A percentile compares a stretch with the other conserved stretches of the same genome.
Conservation (phyloP, 2,797 vertebrate genomes). For the Phoxinus dragarum region DNA sequence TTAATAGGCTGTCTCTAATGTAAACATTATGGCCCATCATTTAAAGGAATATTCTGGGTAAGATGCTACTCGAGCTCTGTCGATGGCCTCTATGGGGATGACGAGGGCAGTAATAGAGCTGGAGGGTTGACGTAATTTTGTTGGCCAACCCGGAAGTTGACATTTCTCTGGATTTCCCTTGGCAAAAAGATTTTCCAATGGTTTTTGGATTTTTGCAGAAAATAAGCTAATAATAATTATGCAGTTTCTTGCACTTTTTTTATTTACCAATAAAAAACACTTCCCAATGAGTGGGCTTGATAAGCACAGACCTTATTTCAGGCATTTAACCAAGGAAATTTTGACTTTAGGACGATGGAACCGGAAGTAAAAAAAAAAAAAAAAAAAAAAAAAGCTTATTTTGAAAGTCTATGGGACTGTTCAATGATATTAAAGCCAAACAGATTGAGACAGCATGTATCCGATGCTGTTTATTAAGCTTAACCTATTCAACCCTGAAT, state of each 20-base stretch:
- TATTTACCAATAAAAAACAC: too few relatives aligned
- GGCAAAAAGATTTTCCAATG: not conserved
- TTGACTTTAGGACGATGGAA: not conserved
- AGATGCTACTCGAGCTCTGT: not conserved
- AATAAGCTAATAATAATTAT: not conserved
- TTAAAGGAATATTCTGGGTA: conserved; percentile 34
- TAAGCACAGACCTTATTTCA: not conserved
- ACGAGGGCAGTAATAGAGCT: not conserved
- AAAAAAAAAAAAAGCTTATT: not conserved
- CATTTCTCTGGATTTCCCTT: not conserved
- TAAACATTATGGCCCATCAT: conserved; percentile 18
- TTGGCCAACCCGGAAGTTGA: not conserved
- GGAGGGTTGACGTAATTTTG: not conserved
- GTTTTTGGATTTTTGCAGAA: not conserved
- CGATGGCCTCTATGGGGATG: not conserved
- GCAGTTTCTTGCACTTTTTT: not conserved
- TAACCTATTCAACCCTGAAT: not conserved
- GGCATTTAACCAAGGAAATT: not conserved
- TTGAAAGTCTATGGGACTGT: not conserved
- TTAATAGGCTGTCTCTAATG: conserved; percentile 14
- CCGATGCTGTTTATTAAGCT: not conserved
- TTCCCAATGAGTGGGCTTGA: not conserved
- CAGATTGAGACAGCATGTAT: not conserved
- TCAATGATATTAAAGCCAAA: not conserved
- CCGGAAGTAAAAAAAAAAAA: not conserved